phyloP scores from a whole-genome alignment of 2,888 invertebrate species.

The Agrochola lota region DNA sequence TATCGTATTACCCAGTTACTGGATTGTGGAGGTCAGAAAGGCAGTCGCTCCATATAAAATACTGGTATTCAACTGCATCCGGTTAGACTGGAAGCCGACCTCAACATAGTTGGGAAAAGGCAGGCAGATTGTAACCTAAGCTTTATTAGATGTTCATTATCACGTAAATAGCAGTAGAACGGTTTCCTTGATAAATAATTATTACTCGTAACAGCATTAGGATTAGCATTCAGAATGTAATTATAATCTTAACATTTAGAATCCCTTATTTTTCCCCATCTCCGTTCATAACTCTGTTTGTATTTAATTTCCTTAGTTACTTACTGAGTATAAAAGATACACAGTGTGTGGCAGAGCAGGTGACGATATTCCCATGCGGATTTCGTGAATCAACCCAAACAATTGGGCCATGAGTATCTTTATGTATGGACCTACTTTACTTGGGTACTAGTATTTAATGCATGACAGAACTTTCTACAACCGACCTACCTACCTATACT shows the following conservation, averaged over 20 bases:
- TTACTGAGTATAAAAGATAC: conserved; percentile 28
- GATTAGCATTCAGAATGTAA: too few relatives aligned
- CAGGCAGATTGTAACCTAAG: too few relatives aligned
- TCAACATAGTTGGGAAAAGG: too few relatives aligned
- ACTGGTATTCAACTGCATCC: too few relatives aligned
- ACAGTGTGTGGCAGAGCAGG: conserved; percentile 26
- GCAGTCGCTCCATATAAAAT: too few relatives aligned
- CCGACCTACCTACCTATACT: not conserved
- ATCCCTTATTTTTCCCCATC: not conserved
- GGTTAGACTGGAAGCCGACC: too few relatives aligned
- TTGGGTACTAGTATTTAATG: conserved; percentile 18
- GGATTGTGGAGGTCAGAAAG: too few relatives aligned
- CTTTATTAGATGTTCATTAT: not conserved
- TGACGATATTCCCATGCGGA: conserved; percentile 48
- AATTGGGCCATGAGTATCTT: conserved; percentile 50
- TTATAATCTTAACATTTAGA: not conserved
- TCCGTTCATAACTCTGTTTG: conserved; percentile 9
- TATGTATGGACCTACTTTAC: conserved; percentile 8
- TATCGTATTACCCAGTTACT: too few relatives aligned
- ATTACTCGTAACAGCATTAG: not conserved
- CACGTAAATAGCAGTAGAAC: not conserved
- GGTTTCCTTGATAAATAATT: not conserved
- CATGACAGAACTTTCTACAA: not conserved
- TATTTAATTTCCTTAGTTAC: conserved; percentile 29
- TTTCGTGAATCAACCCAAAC: conserved; percentile 19